Evolutionary conservation across 2,888 invertebrate species (phyloP), one percentile per base, ranked within the genome.

Genomic region (Athetis lepigone): DNA sequence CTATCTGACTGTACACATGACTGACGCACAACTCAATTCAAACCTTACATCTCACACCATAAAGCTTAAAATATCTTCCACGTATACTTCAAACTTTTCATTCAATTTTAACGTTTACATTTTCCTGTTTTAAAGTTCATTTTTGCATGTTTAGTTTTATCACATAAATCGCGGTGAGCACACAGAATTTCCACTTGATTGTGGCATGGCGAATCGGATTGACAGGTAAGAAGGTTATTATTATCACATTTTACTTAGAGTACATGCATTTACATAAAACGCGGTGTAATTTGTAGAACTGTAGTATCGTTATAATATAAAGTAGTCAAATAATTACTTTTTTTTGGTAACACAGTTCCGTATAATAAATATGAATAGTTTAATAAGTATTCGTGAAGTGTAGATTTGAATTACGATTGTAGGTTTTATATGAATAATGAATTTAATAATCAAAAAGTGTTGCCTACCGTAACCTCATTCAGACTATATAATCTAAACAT

Each of bases 161-260:
- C 80, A 80, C 66, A 75, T 82, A 79, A 84, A 83, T 73, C 77
- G 81, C 80, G 68, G 77, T 83, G 84, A 85, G 83, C 82, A 83
- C 80, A 87, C 80, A 85, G 86, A 84, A 86, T 88, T 89, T 90
- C 87, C 89, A 89, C 88, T 87, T 90, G 92, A 90, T 89, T 89
- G 90, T 88, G 86, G 88, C 90, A 91, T 90, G 85, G 90, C 92
- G 89, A 93, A 94, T 94, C 88, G 87, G 90, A 92, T 92, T 93
- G 94, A 94, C 93, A 91, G 85, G 82, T 90, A 91, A 92, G 91
- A 92, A 91, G 90, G 91, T 92, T 94, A 93, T 94, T 94, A 94
- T 94, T 93, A 93, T 92, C 92, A 92, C 93, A 94, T 93, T 94
- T 93, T 91, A 94, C 90, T 91, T 89, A 90, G 81, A 74, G 68